phyloP scores from a whole-genome alignment of 1,140 invertebrate genomes.

The Lucilia cuprina region DNA sequence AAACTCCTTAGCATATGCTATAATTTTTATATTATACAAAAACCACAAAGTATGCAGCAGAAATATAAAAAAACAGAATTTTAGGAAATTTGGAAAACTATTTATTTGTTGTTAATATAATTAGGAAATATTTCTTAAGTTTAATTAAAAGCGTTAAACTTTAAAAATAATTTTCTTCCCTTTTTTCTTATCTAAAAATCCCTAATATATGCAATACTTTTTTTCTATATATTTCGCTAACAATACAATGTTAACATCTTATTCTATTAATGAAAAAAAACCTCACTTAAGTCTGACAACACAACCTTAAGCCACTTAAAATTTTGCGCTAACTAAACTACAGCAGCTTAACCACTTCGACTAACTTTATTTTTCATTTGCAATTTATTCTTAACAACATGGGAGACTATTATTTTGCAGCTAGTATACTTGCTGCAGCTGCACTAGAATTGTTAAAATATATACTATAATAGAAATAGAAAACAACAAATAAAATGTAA shows the following conservation, averaged over 20 bases:
- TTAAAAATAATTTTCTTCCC: no score
- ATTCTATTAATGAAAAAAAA: not conserved
- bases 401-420: not conserved
- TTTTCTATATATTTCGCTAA: not conserved
- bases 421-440: not conserved
- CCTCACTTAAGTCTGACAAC: not conserved
- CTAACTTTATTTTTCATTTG: not conserved
- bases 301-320: conserved; percentile 33
- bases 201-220: not conserved
- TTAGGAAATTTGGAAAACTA: no score
- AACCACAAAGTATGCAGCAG: not conserved
- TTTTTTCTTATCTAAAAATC: not conserved
- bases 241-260: not conserved
- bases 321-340: conserved; percentile 6
- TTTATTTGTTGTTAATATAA: no score
- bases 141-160: no score
- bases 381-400: conserved; percentile 23
- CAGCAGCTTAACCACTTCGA: not conserved
- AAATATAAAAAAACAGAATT: no score
- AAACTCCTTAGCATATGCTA: not conserved
- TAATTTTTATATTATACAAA: not conserved
- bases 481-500: not conserved
- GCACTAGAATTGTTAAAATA: not conserved
- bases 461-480: not conserved
- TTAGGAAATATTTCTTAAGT: no score